Percentiles rank a stretch among this genome's conserved stretches.
Conservation (phyloP, 2,888 invertebrate species). For the Piscicola geometra region DNA sequence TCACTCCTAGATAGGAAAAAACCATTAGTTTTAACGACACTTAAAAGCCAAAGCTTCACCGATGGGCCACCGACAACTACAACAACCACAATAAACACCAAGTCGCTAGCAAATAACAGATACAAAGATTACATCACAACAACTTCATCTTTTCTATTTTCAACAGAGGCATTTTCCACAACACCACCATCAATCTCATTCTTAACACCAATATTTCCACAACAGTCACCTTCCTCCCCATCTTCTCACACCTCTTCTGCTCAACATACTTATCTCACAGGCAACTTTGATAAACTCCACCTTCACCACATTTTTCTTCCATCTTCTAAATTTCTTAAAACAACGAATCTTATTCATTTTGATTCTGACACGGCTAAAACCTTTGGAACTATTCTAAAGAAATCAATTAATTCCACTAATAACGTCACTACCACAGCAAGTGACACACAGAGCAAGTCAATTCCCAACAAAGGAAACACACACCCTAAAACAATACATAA, state of each 20-base stretch:
- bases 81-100: not conserved
- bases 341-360: not conserved
- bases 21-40: not conserved
- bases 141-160: not conserved
- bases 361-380: not conserved
- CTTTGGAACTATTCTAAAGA: not conserved
- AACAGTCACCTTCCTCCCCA: not conserved
- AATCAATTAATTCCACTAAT: not conserved
- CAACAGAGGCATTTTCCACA: not conserved
- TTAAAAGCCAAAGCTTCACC: not conserved
- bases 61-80: not conserved
- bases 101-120: not conserved
- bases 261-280: too few species aligned
- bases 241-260: too few species aligned
- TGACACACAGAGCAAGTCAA: not conserved
- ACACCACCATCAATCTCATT: not conserved
- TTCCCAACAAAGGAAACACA: not conserved
- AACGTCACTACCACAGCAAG: too few species aligned
- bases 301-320: too few species aligned
- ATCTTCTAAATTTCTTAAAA: not conserved
- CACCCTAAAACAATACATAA: not conserved
- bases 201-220: not conserved
- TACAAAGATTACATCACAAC: not conserved
- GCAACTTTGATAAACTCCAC: too few species aligned
- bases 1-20: not conserved